Percentiles rank a stretch among this genome's conserved stretches.
These are phyloP conservation scores for Pteronura brasiliensis DNA, from an alignment of 2,113 vertebrate genomes.

Conservation along the genomic window DNA sequence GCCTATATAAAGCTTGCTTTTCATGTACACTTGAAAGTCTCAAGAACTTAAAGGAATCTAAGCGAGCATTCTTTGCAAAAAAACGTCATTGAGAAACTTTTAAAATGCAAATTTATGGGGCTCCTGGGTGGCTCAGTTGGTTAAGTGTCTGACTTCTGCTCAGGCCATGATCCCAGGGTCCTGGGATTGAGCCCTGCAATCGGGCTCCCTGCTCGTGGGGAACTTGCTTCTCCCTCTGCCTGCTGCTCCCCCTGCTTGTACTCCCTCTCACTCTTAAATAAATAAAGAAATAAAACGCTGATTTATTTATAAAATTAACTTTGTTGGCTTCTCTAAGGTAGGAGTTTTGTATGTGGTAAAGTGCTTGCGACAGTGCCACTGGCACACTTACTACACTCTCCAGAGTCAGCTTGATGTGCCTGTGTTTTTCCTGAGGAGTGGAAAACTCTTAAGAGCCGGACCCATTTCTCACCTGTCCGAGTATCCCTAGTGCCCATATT, in stretches of 20 bases:
- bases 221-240: too few relatives aligned
- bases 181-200: not conserved
- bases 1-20: not conserved
- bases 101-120: not conserved
- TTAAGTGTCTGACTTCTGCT: not conserved
- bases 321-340: constrained; percentile 28
- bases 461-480: not conserved
- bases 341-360: not conserved
- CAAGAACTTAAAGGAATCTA: constrained; percentile 6
- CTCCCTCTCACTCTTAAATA: not conserved
- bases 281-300: not conserved
- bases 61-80: not conserved
- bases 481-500: not conserved
- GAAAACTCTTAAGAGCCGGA: not conserved
- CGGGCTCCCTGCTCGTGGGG: not conserved
- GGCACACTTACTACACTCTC: not conserved
- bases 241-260: not conserved
- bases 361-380: not conserved
- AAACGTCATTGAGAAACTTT: constrained; percentile 12
- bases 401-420: not conserved
- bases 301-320: not conserved
- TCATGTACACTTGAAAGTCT: not conserved
- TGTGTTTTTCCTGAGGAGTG: not conserved
- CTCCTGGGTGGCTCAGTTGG: not conserved
- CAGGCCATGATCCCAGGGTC: not conserved